Evolutionary conservation across 1,140 invertebrate species (phyloP), one percentile per base, ranked within the genome.

Genomic region (Harpegnathos saltator): DNA sequence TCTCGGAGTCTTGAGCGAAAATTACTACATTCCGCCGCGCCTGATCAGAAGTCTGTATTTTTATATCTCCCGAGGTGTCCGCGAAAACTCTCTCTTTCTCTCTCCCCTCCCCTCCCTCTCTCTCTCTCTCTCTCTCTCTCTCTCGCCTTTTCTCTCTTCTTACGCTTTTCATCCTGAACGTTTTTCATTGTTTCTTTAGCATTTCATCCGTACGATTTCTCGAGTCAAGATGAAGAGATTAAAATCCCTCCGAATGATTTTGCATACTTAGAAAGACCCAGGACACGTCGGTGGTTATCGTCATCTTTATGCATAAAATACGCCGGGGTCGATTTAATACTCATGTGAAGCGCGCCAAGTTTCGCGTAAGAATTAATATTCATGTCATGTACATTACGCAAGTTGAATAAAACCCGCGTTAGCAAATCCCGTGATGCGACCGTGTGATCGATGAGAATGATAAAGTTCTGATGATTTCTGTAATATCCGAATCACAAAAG

Each of bases 291-390:
- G 59, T 17, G 19, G 26, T 56, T 61, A 81, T 73, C 71, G 89
- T 89, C 71, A 89, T 89, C 87, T 89, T 90, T 85, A 88, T 85
- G 83, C 81, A 89, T 89, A 90, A 90, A 85, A 52, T 71, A 62
- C 56, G 54, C 22, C 38, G n/a, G 17, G 48, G 62, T 62, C 81
- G 68, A 87, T 87, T 87, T 75, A 56, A 80, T 59, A 65, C 9
- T 66, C 74, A 38, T 58, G 65, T 48, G 38, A 54, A 84, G 69
- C 4, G 44, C 3, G 11, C 26, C 15, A 80, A 80, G 75, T 80
- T 80, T 59, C 24, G 7, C 22, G 22, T 59, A 78, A 78, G 63
- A 78, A 69, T 78, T 80, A 77, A 80, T 80, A 80, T 80, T 77
- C 62, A 77, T 80, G 38, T n/a, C 33, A 58, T 26, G 69, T 48